Evolutionary conservation across 2,888 invertebrate species (phyloP), one percentile per base, ranked within the genome.

Genomic region (Pristionchus arcanus): DNA sequence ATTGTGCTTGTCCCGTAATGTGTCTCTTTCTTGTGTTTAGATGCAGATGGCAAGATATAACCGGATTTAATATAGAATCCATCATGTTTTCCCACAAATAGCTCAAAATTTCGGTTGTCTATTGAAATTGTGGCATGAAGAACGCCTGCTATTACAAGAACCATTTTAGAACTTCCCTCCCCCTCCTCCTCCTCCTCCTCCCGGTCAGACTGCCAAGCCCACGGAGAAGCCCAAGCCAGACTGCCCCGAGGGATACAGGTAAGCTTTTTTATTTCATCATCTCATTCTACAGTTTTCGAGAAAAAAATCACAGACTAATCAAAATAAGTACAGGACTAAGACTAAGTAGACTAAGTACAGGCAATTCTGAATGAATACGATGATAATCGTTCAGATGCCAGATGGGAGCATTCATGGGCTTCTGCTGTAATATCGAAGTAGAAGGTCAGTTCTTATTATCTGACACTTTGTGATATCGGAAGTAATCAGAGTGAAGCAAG

Each of bases 331-430:
- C 7, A 53, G 53, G 53, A 11, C 7, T 15, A 15, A 7, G 7
- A 7, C 53, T 53, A 7, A 53, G 53, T 11, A 53, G 53, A 53
- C 15, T 15, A 53, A 15, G 53, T n/a, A n/a, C n/a, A n/a, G n/a
- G n/a, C n/a, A 53, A 53, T 53, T 11, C 53, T 53, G 55, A 59
- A 4, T 25, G 25, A 71, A n/a, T 28, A 7, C 0, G 2, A 7
- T 7, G 7, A 28, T 25, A 25, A 2, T 91, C 3, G 93, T 94
- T 91, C 90, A 90, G 68, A 42, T 94, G 94, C 83, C 90, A 91
- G 19, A 93, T 92, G 91, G 92, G 93, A 31, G 92, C 93, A 13
- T 94, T 94, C 90, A 92, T 92, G 81, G 92, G 92, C n/a, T 91
- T 93, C 66, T 94, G 94, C 74, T 94, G 94, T 90, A 83, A 91